phyloP scores from a whole-genome alignment of 2,888 invertebrate species.

The Phortica magna region DNA sequence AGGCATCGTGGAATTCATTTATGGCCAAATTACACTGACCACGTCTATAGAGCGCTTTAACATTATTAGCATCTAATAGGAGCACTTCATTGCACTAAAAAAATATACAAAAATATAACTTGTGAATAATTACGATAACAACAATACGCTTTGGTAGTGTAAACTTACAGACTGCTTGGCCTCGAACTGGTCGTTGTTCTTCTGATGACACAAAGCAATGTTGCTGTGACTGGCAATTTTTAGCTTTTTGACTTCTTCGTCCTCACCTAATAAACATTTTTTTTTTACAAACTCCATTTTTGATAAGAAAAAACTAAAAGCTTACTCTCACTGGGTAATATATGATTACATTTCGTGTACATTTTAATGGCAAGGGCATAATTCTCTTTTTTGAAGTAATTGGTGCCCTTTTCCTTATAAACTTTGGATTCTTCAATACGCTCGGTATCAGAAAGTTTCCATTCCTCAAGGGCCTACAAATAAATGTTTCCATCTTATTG shows the following conservation, averaged over 20 bases:
- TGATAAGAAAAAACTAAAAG: constrained; percentile 15
- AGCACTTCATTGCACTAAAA: constrained; percentile 85
- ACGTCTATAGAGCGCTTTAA: constrained; percentile 93
- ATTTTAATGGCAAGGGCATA: constrained; percentile 89
- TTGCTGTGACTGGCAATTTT: constrained; percentile 88
- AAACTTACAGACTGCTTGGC: constrained; percentile 83
- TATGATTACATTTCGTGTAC: constrained; percentile 85
- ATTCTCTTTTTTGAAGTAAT: constrained; percentile 90
- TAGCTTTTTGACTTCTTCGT: constrained; percentile 79
- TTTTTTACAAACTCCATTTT: neutral
- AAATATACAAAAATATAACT: neutral
- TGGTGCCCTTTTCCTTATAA: constrained; percentile 94
- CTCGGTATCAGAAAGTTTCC: constrained; percentile 89
- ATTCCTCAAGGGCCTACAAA: constrained; percentile 84
- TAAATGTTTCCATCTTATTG: neutral
- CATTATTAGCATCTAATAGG: constrained; percentile 85
- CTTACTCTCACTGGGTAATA: constrained; percentile 63
- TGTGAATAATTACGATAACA: neutral
- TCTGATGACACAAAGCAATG: constrained; percentile 87
- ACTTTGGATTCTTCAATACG: constrained; percentile 89
- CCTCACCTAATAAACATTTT: constrained; percentile 66
- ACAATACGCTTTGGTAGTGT: neutral
- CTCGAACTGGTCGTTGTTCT: constrained; percentile 83
- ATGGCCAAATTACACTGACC: constrained; percentile 88
- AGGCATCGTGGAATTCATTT: constrained; percentile 88